Base-by-base conservation (phyloP, 37 sponge, comb jelly and placozoan species). In the Hexactinellida sp. region DNA sequence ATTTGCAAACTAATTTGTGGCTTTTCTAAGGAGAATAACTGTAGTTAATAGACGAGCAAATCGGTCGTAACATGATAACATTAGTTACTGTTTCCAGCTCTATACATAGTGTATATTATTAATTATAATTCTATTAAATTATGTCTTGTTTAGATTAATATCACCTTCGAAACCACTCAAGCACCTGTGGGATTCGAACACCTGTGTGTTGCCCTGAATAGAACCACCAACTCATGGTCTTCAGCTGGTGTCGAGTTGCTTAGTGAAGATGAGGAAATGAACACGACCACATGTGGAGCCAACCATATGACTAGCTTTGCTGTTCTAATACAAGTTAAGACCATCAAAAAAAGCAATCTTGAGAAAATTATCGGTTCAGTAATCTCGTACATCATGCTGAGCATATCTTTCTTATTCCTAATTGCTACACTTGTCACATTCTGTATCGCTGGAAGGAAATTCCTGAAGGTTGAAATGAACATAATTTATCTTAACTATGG, bases 291-390 rank as follows among this genome's bases (percentile, higher is more conserved):
- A 21, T 63, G 76, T 63, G 28, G 13, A n/a, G 13, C 28, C 25
- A 63, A n/a, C 76, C 76, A 63, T 63, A 3, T 63, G 76, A 63
- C 76, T 63, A 63, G 76, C 30, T 63, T 63, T 63, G 76, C 76
- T 63, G 76, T 63, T 3, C 34, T 63, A 7, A 63, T 63, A 63
- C 76, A 63, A 63, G 30, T n/a, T n/a, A 63, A n/a, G 34, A 23
- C 76, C 3, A 7, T 63, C 34, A 1, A 10, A 63, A 28, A 7
- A 28, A 32, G 32, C 76, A 32, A 32, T n/a, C 1, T 63, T n/a
- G 76, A 63, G 76, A 63, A 25, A 63, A 63, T 63, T 21, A 63
- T 63, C 76, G 76, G 19, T 25, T 63, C 76, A 10, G 30, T n/a
- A 21, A 21, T 63, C 76, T 25, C 76, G 19, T 63, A 63, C 76